phyloP scores from a whole-genome alignment of 2,888 invertebrate species.

The Agriopis marginaria region DNA sequence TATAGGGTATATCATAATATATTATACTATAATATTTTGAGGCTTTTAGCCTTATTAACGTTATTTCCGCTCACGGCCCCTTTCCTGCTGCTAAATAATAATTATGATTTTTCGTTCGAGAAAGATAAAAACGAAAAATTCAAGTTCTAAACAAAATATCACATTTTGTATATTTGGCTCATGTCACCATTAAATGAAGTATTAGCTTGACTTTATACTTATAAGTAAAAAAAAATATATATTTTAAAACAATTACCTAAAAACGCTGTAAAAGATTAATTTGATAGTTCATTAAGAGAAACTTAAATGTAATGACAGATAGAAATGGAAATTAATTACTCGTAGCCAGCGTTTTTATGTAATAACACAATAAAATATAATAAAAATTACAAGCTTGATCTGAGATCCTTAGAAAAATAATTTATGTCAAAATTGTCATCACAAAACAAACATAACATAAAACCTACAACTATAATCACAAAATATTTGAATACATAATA shows the following conservation, averaged over 20 bases:
- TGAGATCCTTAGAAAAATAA: not conserved
- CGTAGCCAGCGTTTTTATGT: slow-evolving; percentile 31
- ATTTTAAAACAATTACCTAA: slow-evolving; percentile 38
- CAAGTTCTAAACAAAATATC: slow-evolving; percentile 47
- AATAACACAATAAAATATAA: slow-evolving; percentile 23
- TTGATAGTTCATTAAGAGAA: slow-evolving; percentile 36
- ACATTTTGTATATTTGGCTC: slow-evolving; percentile 49
- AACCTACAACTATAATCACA: not conserved
- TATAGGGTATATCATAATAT: slow-evolving; percentile 42
- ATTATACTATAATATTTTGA: slow-evolving; percentile 33
- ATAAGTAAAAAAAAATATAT: not conserved
- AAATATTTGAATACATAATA: too few relatives aligned
- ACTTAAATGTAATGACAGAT: slow-evolving; percentile 27
- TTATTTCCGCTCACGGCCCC: slow-evolving; percentile 42
- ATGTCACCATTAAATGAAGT: slow-evolving; percentile 32
- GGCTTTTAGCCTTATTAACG: slow-evolving; percentile 47
- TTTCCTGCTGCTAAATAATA: slow-evolving; percentile 37
- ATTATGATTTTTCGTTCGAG: slow-evolving; percentile 1
- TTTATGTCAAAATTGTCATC: not conserved
- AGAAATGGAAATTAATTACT: slow-evolving; percentile 27
- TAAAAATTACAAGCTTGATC: not conserved
- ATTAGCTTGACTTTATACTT: slow-evolving; percentile 11
- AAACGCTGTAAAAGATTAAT: slow-evolving; percentile 42
- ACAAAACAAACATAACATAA: not conserved
- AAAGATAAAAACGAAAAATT: slow-evolving; percentile 32